Percentiles rank a stretch among this genome's conserved stretches.
phyloP scores from a whole-genome alignment of 1,140 invertebrate genomes.

The Euglossa dilemma region DNA sequence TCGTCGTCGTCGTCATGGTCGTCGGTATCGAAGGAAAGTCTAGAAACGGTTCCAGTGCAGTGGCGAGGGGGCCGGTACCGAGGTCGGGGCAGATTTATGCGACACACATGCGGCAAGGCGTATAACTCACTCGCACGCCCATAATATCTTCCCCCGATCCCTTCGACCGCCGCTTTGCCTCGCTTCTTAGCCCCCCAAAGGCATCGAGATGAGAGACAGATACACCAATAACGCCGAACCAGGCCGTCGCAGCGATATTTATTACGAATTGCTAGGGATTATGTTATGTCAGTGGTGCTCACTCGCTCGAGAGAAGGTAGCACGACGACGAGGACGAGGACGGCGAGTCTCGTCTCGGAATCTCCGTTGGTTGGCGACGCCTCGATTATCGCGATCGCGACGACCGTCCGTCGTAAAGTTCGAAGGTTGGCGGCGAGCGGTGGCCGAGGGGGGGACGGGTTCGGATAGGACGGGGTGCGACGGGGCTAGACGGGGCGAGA shows the following conservation, averaged over 20 bases:
- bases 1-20: slow-evolving; percentile 16
- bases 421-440: neutral
- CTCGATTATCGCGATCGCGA: slow-evolving; percentile 50
- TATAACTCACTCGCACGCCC: slow-evolving; percentile 82
- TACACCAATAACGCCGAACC: slow-evolving; percentile 74
- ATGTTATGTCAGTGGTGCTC: slow-evolving; percentile 70
- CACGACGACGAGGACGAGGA: no score
- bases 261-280: slow-evolving; percentile 78
- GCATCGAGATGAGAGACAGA: slow-evolving; percentile 75
- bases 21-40: slow-evolving; percentile 49
- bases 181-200: slow-evolving; percentile 62
- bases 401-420: slow-evolving; percentile 43
- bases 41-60: slow-evolving; percentile 68
- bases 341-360: no score
- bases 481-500: no score
- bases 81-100: slow-evolving; percentile 81
- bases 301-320: no score
- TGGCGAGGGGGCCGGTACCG: slow-evolving; percentile 74
- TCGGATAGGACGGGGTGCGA: no score
- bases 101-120: slow-evolving; percentile 81
- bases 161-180: slow-evolving; percentile 44
- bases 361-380: neutral
- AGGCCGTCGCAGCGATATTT: slow-evolving; percentile 73
- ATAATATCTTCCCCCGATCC: slow-evolving; percentile 75
- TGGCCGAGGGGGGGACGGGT: neutral